Percentiles rank a stretch among this genome's conserved stretches.
Evolutionary conservation across 2,797 vertebrate genomes (phyloP).

Genomic region (Apogon talboti): DNA sequence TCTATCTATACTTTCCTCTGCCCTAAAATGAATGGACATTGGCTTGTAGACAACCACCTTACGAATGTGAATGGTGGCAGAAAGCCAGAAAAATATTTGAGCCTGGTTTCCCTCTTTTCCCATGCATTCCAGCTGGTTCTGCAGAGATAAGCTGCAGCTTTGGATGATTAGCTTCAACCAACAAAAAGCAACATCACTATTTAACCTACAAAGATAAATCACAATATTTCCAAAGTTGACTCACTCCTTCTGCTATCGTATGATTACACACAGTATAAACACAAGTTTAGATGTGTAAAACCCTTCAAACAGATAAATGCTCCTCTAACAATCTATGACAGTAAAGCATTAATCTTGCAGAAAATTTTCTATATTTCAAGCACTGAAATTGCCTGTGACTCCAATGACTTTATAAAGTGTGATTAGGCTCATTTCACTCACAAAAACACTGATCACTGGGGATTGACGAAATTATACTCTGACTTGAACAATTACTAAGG

Average conservation of each 20-base stretch:
- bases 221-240: constrained; percentile 26
- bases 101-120: constrained; percentile 60
- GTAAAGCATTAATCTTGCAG: neutral
- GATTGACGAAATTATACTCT: constrained; percentile 27
- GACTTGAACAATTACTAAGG: constrained; percentile 19
- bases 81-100: constrained; percentile 59
- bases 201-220: constrained; percentile 56
- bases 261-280: constrained; percentile 44
- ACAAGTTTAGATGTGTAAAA: constrained; percentile 23
- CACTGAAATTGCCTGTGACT: constrained; percentile 21
- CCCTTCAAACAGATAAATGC: constrained; percentile 20
- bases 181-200: constrained; percentile 46
- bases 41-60: constrained; percentile 52
- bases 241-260: constrained; percentile 28
- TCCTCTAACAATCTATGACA: constrained; percentile 4
- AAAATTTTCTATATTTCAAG: constrained; percentile 5
- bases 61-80: constrained; percentile 52
- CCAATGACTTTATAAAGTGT: constrained; percentile 20
- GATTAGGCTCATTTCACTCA: constrained; percentile 13
- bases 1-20: neutral
- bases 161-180: constrained; percentile 56
- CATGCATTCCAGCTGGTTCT: constrained; percentile 75
- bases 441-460: constrained; percentile 14
- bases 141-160: constrained; percentile 70
- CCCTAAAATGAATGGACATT: constrained; percentile 35